Evolutionary conservation across 2,888 invertebrate genomes (phyloP).

Genomic region (Operophtera brumata): DNA sequence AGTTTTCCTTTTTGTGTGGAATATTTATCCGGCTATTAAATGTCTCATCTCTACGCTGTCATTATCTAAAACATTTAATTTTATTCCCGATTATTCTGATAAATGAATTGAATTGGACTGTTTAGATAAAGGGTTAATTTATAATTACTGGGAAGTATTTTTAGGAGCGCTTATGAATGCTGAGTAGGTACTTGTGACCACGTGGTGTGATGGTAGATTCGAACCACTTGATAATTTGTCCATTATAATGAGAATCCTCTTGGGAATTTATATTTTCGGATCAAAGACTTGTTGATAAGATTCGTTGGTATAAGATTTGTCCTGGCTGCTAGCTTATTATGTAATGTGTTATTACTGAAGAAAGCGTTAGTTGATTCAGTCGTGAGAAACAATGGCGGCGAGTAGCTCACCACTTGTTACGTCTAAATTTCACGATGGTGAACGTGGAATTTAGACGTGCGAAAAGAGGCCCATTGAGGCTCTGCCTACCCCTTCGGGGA

Average conservation of each 20-base stretch:
- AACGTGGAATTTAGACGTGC: too few species aligned
- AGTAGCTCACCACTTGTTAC: too few species aligned
- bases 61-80: constrained; percentile 41
- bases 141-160: constrained; percentile 33
- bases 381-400: too few species aligned
- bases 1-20: not conserved
- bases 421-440: too few species aligned
- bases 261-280: not conserved
- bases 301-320: too few species aligned
- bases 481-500: too few species aligned
- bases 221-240: not conserved
- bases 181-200: not conserved
- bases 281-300: too few species aligned
- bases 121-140: constrained; percentile 37
- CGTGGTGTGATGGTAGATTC: not conserved
- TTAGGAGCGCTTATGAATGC: constrained; percentile 12
- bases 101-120: constrained; percentile 37
- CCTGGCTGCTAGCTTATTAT: too few species aligned
- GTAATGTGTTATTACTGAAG: too few species aligned
- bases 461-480: too few species aligned
- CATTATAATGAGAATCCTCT: not conserved
- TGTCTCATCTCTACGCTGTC: constrained; percentile 17
- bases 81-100: constrained; percentile 43
- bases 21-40: constrained; percentile 15
- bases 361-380: too few species aligned